A percentile compares a stretch with the other conserved stretches of the same genome.
Evolutionary conservation across 37 sponge, comb jelly and placozoan genomes (phyloP).

Genomic region (Axinella damicornis): DNA sequence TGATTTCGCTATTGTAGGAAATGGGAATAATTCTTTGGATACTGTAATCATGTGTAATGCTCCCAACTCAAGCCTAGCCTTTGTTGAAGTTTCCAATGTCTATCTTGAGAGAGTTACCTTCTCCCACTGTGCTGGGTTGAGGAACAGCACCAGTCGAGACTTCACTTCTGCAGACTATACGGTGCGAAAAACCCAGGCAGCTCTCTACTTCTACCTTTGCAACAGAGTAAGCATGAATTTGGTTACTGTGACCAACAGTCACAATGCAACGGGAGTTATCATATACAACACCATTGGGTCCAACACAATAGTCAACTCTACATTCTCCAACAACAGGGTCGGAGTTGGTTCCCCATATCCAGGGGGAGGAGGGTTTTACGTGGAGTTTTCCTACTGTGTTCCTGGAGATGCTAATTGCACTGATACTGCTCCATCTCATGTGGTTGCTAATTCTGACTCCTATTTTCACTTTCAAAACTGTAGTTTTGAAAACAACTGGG

Average conservation of each 20-base stretch:
- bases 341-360: background rate
- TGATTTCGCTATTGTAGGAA: background rate
- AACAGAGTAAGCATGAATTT: background rate
- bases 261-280: slow-evolving; percentile 39
- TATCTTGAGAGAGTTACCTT: slow-evolving; percentile 7
- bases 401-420: slow-evolving; percentile 31
- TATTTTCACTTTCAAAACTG: background rate
- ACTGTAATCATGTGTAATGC: background rate
- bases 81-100: slow-evolving; percentile 21
- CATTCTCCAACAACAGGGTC: slow-evolving; percentile 17
- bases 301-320: background rate
- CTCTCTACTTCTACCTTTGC: slow-evolving; percentile 46
- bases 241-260: slow-evolving; percentile 22
- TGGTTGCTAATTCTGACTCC: background rate
- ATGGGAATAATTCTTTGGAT: background rate
- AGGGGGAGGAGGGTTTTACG: slow-evolving; percentile 65
- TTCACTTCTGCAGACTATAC: background rate
- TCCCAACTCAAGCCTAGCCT: slow-evolving; percentile 44
- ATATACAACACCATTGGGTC: slow-evolving; percentile 39
- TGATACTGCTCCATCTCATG: background rate
- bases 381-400: slow-evolving; percentile 67
- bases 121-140: slow-evolving; percentile 5
- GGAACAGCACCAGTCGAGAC: slow-evolving; percentile 34
- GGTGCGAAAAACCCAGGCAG: background rate
- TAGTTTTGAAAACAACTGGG: slow-evolving; percentile 22